These are phyloP conservation scores for Urocyon cinereoargenteus DNA, from an alignment of 2,797 vertebrate genomes.

Conservation along the genomic window DNA sequence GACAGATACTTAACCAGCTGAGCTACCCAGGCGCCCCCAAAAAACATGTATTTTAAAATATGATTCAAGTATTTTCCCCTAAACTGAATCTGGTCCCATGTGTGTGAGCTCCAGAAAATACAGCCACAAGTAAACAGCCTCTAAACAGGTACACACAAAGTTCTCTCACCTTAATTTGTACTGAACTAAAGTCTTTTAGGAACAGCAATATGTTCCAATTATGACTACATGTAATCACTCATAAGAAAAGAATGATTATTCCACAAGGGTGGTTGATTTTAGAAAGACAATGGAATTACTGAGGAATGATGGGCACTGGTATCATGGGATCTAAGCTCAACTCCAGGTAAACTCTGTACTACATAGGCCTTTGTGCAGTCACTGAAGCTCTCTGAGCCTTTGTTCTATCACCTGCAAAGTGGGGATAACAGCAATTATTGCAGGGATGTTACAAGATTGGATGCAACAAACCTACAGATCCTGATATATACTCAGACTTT, in stretches of 20 bases:
- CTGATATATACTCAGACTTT: neutral
- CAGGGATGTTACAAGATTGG: neutral
- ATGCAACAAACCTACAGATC: neutral
- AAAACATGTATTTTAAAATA: conserved; percentile 65
- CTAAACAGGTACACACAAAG: neutral
- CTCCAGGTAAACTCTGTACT: neutral
- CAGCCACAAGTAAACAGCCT: neutral
- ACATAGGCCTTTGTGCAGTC: neutral
- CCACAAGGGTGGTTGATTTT: neutral
- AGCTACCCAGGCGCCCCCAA: conserved; percentile 13
- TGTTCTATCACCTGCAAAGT: neutral
- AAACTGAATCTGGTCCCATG: conserved; percentile 44
- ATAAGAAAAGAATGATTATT: conserved; percentile 50
- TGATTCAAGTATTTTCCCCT: conserved; percentile 63
- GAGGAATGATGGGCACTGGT: neutral
- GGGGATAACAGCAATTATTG: neutral
- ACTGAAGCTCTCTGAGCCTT: neutral
- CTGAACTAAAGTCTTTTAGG: neutral
- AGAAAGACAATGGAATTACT: neutral
- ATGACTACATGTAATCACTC: conserved; percentile 34
- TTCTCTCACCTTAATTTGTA: neutral
- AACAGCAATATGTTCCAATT: conserved; percentile 65
- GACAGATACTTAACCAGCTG: neutral
- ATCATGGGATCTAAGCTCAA: neutral
- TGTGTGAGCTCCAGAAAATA: conserved; percentile 44